Evolutionary conservation across 2,113 vertebrate genomes (phyloP).

Genomic region (Sceloporus undulatus): DNA sequence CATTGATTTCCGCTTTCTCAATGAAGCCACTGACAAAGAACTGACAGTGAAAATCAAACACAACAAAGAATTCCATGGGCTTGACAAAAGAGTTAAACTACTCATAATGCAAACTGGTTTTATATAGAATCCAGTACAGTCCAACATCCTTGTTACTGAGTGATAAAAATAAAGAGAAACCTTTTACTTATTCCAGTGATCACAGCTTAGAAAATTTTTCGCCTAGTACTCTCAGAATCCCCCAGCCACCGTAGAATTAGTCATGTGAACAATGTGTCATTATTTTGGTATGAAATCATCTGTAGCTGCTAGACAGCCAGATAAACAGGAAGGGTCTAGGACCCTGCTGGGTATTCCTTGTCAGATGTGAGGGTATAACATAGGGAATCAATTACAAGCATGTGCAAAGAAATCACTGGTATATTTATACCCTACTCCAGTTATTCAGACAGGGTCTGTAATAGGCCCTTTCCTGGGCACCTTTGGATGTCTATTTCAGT

Average conservation of each 20-base stretch:
- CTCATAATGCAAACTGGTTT: background rate
- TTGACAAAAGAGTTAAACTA: background rate
- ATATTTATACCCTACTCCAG: background rate
- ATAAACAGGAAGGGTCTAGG: background rate
- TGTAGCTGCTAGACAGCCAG: slow-evolving; percentile 27
- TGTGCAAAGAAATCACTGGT: background rate
- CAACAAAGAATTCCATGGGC: background rate
- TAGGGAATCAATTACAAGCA: rapidly evolving
- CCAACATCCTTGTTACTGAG: too few relatives aligned
- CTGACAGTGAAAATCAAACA: background rate
- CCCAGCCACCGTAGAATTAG: background rate
- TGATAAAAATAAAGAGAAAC: too few relatives aligned
- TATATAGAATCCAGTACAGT: background rate
- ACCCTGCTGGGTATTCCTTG: background rate
- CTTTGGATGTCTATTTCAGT: slow-evolving; percentile 61
- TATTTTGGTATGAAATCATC: slow-evolving; percentile 29
- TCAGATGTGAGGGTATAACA: background rate
- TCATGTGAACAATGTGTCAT: background rate
- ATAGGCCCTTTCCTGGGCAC: slow-evolving; percentile 57
- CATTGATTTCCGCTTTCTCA: background rate
- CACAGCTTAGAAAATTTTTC: background rate
- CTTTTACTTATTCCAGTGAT: too few relatives aligned
- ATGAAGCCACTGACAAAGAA: background rate
- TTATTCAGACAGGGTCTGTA: slow-evolving; percentile 56
- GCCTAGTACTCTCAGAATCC: background rate